Conservation (phyloP, 2,797 vertebrate genomes). For the Falco rusticolus region DNA sequence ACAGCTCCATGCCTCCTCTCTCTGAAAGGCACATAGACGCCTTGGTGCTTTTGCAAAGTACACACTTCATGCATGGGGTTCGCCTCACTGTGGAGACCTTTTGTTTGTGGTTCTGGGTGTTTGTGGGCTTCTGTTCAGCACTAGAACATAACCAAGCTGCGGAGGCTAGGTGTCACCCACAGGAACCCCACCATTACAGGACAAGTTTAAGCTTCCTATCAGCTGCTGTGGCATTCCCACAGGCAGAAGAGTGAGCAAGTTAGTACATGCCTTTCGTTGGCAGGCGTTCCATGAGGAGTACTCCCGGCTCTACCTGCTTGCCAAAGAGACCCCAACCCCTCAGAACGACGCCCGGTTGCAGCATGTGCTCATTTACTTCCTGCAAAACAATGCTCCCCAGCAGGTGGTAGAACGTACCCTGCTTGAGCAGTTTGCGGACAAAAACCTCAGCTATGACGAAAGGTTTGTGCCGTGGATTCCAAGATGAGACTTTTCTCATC, state of each 20-base stretch:
- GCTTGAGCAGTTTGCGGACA: constrained; percentile 95
- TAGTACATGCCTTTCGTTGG: fast-evolving
- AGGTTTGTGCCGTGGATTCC: constrained; percentile 71
- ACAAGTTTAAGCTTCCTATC: not conserved
- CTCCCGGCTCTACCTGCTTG: constrained; percentile 87
- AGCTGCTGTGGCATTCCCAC: not conserved
- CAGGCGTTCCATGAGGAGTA: constrained; percentile 97
- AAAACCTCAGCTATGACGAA: constrained; percentile 95
- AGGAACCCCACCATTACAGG: fast-evolving
- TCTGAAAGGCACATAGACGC: too few species aligned
- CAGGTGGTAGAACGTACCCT: constrained; percentile 91
- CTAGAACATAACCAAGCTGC: not conserved
- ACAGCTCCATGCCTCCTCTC: not conserved
- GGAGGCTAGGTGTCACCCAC: fast-evolving
- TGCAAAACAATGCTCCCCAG: constrained; percentile 92
- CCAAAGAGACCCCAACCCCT: constrained; percentile 85
- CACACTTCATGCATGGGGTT: not conserved
- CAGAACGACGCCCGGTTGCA: constrained; percentile 90
- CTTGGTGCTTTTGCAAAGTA: not conserved
- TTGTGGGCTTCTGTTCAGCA: fast-evolving
- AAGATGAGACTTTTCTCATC: not conserved
- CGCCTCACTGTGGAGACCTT: not conserved
- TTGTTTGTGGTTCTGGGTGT: not conserved
- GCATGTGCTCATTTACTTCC: constrained; percentile 92
- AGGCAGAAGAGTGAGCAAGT: fast-evolving